Evolutionary conservation across 2,113 vertebrate species (phyloP).

Genomic region (Ophiodon elongatus): DNA sequence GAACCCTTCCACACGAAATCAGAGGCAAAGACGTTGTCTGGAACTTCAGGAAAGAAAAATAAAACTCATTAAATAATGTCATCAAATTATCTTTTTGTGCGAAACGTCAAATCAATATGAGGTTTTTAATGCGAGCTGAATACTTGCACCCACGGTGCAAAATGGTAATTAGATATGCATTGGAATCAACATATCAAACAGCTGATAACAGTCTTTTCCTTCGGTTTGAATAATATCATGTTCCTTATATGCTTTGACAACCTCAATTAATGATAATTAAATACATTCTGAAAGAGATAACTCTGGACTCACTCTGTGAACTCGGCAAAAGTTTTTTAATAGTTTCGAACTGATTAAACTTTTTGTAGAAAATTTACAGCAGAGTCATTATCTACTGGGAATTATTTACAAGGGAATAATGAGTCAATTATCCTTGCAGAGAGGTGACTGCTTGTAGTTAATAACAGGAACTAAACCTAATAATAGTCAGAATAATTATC

Average conservation of each 20-base stretch:
- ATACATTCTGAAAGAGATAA: conserved; percentile 31
- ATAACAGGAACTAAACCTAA: neutral
- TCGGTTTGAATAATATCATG: conserved; percentile 24
- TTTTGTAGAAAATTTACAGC: neutral
- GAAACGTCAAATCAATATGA: neutral
- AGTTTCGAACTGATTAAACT: conserved; percentile 8
- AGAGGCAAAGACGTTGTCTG: conserved; percentile 94
- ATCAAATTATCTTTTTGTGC: neutral
- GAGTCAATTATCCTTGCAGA: neutral
- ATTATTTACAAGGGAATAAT: conserved; percentile 20
- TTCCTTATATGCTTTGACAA: conserved; percentile 34
- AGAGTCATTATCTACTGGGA: conserved; percentile 7
- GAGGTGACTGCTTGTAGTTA: conserved; percentile 17
- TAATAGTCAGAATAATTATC: conserved; percentile 17
- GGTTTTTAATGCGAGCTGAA: conserved; percentile 9
- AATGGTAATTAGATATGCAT: conserved; percentile 42
- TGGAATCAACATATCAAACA: conserved; percentile 35
- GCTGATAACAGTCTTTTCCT: conserved; percentile 48
- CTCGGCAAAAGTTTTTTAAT: conserved; percentile 23
- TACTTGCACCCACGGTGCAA: conserved; percentile 3
- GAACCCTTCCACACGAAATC: conserved; percentile 98
- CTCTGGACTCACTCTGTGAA: conserved; percentile 8
- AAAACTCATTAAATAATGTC: neutral
- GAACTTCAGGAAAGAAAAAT: conserved; percentile 84
- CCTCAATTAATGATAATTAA: conserved; percentile 47